Evolutionary conservation across 2,797 vertebrate species (phyloP).

Genomic region (Sebastes vulpes): DNA sequence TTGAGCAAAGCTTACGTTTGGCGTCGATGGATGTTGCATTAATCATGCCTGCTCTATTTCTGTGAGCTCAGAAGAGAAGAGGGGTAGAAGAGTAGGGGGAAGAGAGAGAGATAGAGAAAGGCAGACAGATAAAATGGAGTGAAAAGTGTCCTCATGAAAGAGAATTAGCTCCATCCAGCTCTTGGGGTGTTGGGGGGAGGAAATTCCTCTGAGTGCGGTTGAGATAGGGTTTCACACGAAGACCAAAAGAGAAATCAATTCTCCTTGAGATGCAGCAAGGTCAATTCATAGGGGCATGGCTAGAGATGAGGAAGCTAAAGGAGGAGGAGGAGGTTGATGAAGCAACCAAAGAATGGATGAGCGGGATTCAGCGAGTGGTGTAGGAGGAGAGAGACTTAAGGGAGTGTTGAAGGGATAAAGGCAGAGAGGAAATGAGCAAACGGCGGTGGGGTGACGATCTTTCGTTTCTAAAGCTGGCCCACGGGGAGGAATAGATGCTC

Average conservation of each 20-base stretch:
- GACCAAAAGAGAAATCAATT: conserved; percentile 82
- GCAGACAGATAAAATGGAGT: conserved; percentile 65
- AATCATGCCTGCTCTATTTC: conserved; percentile 76
- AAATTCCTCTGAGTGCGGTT: conserved; percentile 77
- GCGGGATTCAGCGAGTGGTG: conserved; percentile 6
- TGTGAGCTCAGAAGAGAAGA: conserved; percentile 56
- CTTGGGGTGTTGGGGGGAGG: conserved; percentile 45
- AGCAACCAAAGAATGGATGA: conserved; percentile 46
- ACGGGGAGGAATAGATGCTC: conserved; percentile 37
- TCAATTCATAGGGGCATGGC: conserved; percentile 65
- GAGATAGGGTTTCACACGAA: conserved; percentile 82
- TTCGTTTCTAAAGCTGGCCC: conserved; percentile 25
- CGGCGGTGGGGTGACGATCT: conserved; percentile 14
- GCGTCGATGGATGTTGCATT: conserved; percentile 70
- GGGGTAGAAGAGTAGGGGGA: conserved; percentile 14
- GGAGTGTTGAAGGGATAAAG: conserved; percentile 35
- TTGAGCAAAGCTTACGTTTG: conserved; percentile 71
- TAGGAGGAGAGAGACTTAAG: conserved; percentile 34
- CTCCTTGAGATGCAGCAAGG: conserved; percentile 85
- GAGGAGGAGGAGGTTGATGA: conserved; percentile 39
- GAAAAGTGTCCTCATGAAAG: conserved; percentile 78
- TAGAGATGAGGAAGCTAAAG: conserved; percentile 36
- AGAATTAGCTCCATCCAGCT: conserved; percentile 71
- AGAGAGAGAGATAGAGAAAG: conserved; percentile 17
- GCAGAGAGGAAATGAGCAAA: conserved; percentile 50